Percentiles rank a stretch among this genome's conserved stretches.
These are phyloP conservation scores for Megathymus violae DNA, from an alignment of 1,140 invertebrate genomes.

Conservation along the genomic window DNA sequence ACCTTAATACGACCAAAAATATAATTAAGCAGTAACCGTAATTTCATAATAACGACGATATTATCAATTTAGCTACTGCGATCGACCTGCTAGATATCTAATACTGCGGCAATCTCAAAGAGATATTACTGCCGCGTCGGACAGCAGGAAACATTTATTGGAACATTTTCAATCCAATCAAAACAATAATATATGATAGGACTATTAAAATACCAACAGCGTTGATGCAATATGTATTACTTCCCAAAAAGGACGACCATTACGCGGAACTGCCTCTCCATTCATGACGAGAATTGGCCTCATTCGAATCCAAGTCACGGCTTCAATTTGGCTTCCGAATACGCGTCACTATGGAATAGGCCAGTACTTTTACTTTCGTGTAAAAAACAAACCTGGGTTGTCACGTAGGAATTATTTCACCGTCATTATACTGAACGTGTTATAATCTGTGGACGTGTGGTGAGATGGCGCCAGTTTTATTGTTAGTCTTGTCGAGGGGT, in stretches of 20 bases:
- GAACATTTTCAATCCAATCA: slow-evolving; percentile 30
- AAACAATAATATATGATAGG: slow-evolving; percentile 31
- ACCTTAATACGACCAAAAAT: too few species aligned
- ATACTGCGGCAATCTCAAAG: slow-evolving; percentile 14
- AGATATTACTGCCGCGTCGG: slow-evolving; percentile 9
- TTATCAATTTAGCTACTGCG: neutral
- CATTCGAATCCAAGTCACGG: slow-evolving; percentile 56
- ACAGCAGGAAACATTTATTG: slow-evolving; percentile 28
- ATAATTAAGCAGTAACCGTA: too few species aligned
- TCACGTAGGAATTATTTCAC: slow-evolving; percentile 74
- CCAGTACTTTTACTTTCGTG: slow-evolving; percentile 68
- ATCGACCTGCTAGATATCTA: too few species aligned
- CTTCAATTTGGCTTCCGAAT: slow-evolving; percentile 57
- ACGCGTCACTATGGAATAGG: slow-evolving; percentile 58
- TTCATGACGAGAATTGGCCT: slow-evolving; percentile 22
- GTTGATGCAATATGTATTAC: slow-evolving; percentile 8
- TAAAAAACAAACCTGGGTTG: slow-evolving; percentile 46
- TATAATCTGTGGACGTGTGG: slow-evolving; percentile 58
- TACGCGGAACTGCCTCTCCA: slow-evolving; percentile 28
- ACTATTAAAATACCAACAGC: slow-evolving; percentile 30
- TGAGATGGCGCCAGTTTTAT: slow-evolving; percentile 71
- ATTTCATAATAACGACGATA: neutral
- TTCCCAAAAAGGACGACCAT: slow-evolving; percentile 30
- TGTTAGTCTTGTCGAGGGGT: slow-evolving; percentile 43
- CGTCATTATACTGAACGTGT: slow-evolving; percentile 72